Evolutionary conservation across 2,888 invertebrate species (phyloP), one percentile per base, ranked within the genome.

Genomic region (Hydrotaea cyrtoneurina): DNA sequence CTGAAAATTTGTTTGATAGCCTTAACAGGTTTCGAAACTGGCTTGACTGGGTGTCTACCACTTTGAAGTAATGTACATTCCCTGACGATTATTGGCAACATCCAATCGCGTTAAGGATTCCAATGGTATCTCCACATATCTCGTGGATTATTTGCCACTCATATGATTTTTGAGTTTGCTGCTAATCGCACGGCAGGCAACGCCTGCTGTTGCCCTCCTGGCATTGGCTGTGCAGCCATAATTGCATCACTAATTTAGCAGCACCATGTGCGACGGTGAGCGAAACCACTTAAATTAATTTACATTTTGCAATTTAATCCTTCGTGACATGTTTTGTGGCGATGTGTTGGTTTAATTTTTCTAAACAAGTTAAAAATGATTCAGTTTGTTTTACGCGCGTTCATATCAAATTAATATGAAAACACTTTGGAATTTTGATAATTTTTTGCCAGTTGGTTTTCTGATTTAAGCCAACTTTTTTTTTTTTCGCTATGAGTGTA

Each of bases 291-390:
- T 69, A 13, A 74, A 74, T 50, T 59, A 23, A 74, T 62, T 74
- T 46, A 74, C 46, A 74, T 74, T 74, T 74, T 11, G 74, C 59
- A 73, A 79, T 73, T 62, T 36, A 64, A 74, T 46, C 19, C 59
- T 78, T 75, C 62, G 26, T 71, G 80, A 71, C 83, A 80, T 78
- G 80, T 80, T 74, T 55, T 57, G 78, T 75, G 74, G 80, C 53
- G 66, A 78, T 78, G 74, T 77, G 53, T 62, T 39, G 19, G 77
- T 57, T 43, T 74, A 46, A 83, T 66, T 62, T 77, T 74, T 64
- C 69, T 53, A 19, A 71, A 66, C 73, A 72, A 57, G 46, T 74
- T 73, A 57, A 76, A 64, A 59, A 8, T 66, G 31, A 17, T 66
- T n/a, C 50, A 72, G 80, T 39, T 79, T 71, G 0, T 53, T 72